Evolutionary conservation across 2,797 vertebrate genomes (phyloP).

Genomic region (Odontamblyopus lacepedii): DNA sequence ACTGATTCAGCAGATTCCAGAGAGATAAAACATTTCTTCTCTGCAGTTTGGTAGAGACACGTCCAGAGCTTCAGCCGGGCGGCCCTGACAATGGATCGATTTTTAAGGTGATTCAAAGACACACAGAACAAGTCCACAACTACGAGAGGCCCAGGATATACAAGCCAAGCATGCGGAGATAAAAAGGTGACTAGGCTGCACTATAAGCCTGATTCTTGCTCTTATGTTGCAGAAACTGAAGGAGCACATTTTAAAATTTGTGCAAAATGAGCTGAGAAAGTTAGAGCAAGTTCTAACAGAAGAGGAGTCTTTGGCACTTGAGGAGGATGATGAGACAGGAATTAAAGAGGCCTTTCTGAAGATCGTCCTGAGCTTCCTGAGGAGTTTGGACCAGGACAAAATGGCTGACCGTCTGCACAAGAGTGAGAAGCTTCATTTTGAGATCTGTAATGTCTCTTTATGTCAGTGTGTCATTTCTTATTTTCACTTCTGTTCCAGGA

Average conservation of each 20-base stretch:
- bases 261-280: slow-evolving; percentile 18
- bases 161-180: background rate
- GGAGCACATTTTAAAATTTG: slow-evolving; percentile 1
- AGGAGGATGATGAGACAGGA: background rate
- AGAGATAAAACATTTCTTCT: background rate
- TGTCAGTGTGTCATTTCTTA: background rate
- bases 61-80: background rate
- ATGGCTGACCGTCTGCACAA: background rate
- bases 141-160: too few species aligned
- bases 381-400: slow-evolving; percentile 1
- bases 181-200: background rate
- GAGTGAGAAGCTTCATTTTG: slow-evolving; percentile 5
- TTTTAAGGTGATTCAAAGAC: background rate
- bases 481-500: slow-evolving; percentile 2
- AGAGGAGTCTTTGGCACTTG: background rate
- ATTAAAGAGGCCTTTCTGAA: slow-evolving; percentile 4
- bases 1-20: background rate
- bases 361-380: slow-evolving; percentile 6
- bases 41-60: background rate
- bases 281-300: slow-evolving; percentile 6
- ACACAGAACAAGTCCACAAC: background rate
- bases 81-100: background rate
- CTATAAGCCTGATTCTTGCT: background rate
- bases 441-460: background rate
- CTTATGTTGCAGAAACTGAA: slow-evolving; percentile 15